Percentiles rank a stretch among this genome's conserved stretches.
These are phyloP conservation scores for Acromyrmex heyeri DNA, from an alignment of 1,140 invertebrate genomes.

Conservation along the genomic window DNA sequence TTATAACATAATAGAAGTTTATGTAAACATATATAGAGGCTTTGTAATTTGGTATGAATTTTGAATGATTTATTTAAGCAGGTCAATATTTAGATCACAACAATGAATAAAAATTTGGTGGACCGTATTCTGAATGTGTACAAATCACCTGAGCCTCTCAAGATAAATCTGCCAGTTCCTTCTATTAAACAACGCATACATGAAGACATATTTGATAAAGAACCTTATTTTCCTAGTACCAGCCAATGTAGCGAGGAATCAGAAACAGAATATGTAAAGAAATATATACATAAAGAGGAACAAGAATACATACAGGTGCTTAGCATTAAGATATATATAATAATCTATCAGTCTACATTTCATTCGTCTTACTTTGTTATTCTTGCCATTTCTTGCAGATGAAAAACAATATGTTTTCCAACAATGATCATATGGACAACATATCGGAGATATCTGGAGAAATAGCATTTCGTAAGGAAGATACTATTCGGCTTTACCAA, in stretches of 20 bases:
- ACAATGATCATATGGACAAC: constrained; percentile 68
- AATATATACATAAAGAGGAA: constrained; percentile 80
- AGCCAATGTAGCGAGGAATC: not conserved
- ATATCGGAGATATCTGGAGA: constrained; percentile 75
- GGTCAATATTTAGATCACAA: not conserved
- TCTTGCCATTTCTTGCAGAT: constrained; percentile 46
- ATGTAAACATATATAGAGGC: not conserved
- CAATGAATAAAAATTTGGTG: constrained; percentile 11
- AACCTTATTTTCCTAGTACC: not conserved
- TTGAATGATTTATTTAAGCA: not conserved
- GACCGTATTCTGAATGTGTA: constrained; percentile 69
- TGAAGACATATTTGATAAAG: not conserved
- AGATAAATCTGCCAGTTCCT: constrained; percentile 29
- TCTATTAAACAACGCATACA: constrained; percentile 17
- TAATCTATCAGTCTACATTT: not conserved
- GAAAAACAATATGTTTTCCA: constrained; percentile 10
- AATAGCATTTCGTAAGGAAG: constrained; percentile 60
- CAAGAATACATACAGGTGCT: constrained; percentile 75
- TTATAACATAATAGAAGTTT: not conserved
- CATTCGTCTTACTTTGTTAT: constrained; percentile 23
- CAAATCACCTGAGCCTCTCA: constrained; percentile 60
- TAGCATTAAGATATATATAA: constrained; percentile 20
- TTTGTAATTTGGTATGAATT: not conserved
- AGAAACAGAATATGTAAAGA: constrained; percentile 77
- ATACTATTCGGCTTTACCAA: constrained; percentile 78